phyloP scores from a whole-genome alignment of 92 coral and sea anemone species.

The Phenganax subtilis region DNA sequence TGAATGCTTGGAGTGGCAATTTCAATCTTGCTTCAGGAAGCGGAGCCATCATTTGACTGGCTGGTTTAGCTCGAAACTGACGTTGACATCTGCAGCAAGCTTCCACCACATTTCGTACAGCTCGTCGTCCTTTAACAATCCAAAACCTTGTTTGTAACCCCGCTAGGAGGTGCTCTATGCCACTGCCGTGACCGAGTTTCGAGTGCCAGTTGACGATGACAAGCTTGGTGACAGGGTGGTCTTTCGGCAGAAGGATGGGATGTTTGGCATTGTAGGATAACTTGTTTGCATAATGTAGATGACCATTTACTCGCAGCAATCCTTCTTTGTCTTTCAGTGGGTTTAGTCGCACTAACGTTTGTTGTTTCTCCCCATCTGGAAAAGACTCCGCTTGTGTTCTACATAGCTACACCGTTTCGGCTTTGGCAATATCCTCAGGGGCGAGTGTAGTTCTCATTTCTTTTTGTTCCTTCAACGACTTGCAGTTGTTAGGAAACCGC shows the following conservation, averaged over 20 bases:
- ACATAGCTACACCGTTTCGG: constrained; percentile 36
- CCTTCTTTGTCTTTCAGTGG: constrained; percentile 33
- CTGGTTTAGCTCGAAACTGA: neutral
- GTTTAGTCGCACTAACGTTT: constrained; percentile 25
- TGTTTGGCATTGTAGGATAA: neutral
- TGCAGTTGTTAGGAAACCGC: constrained; percentile 45
- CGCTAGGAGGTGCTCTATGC: constrained; percentile 36
- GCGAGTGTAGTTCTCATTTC: neutral
- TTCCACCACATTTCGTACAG: constrained; percentile 23
- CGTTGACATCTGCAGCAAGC: no score
- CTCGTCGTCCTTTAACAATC: constrained; percentile 43
- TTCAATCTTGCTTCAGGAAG: no score
- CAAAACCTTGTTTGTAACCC: constrained; percentile 43
- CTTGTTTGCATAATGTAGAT: constrained; percentile 34
- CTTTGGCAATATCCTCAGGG: constrained; percentile 20
- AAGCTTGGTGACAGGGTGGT: constrained; percentile 36
- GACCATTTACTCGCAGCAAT: constrained; percentile 35
- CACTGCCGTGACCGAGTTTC: constrained; percentile 45
- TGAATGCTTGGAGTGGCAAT: no score
- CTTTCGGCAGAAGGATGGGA: constrained; percentile 35
- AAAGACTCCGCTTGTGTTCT: constrained; percentile 33
- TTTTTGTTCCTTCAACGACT: neutral
- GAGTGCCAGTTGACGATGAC: constrained; percentile 28
- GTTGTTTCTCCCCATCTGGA: constrained; percentile 35
- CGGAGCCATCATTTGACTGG: no score